These are phyloP conservation scores for Aculops lycopersici DNA, from an alignment of 1,140 invertebrate species.

Conservation along the genomic window DNA sequence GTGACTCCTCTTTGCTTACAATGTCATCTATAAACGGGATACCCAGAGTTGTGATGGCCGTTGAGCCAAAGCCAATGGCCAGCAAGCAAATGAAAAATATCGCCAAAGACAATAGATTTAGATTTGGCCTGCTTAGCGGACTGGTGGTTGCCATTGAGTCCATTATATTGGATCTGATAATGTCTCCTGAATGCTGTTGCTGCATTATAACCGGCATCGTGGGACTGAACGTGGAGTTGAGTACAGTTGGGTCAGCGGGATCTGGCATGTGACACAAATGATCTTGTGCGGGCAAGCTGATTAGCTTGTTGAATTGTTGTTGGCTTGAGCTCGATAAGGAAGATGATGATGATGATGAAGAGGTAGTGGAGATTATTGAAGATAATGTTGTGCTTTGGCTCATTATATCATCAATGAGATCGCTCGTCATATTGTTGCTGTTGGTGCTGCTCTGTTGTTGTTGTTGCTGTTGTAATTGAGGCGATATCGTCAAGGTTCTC, in stretches of 20 bases:
- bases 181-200: too few relatives aligned
- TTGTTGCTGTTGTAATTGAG: background rate
- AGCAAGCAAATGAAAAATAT: conserved; percentile 57
- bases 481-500: background rate
- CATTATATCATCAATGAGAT: background rate
- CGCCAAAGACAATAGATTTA: conserved; percentile 18
- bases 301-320: too few relatives aligned
- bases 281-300: background rate
- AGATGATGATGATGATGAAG: background rate
- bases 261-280: background rate
- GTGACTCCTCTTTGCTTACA: conserved; percentile 55
- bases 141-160: background rate
- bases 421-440: background rate
- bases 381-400: background rate
- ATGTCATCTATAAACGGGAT: conserved; percentile 81
- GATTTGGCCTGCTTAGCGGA: background rate
- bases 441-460: background rate
- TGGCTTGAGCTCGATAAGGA: background rate
- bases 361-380: background rate
- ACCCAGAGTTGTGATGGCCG: conserved; percentile 60
- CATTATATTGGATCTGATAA: background rate
- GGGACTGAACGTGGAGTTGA: background rate
- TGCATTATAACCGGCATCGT: too few relatives aligned
- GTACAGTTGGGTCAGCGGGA: background rate
- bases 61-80: conserved; percentile 65